Base-by-base conservation (phyloP, 2,797 vertebrate species). In the Botia kubotai region DNA sequence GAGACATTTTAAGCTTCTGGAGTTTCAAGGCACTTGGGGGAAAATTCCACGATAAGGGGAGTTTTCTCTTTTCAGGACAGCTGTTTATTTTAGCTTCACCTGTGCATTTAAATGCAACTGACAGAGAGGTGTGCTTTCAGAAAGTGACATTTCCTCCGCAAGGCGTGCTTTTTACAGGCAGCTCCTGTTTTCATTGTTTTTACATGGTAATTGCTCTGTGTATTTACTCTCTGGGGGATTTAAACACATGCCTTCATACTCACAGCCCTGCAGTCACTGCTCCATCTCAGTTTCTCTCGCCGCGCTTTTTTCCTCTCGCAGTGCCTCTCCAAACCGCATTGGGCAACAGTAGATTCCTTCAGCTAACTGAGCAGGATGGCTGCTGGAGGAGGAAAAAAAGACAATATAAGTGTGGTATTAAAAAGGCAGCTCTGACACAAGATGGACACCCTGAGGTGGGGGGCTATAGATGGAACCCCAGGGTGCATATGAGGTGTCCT, bases 341-440 rank as follows among this genome's bases (percentile, higher is more conserved):
- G 74, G 73, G 79, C 81, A 63, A 75, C 26, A 82, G 77, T 80
- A 63, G 82, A 74, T 86, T 81, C 67, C 53, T 82, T 70, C 39
- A 78, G 72, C 77, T 82, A 82, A 87, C 81, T 72, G 70, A 84
- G 81, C 73, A 72, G 84, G 81, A 85, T 46, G 77, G 80, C 67
- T 80, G 74, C 52, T 72, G 55, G 74, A 75, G 39, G 21, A 72
- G 39, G 50, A 39, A 71, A 52, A 62, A 85, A 84, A 79, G 82
- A 85, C 83, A 81, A 83, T 85, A 85, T 86, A 78, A 80, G 85
- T 77, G 80, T 87, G 50, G 90, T 92, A 89, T 94, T 92, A 93
- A 92, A 93, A 89, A 86, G 88, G 88, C 88, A 84, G 80, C 88
- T 89, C 87, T 93, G 93, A 94, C 92, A 94, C 88, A 92, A 93